phyloP scores from a whole-genome alignment of 2,888 invertebrate genomes.

The Rhyacophila evoluta region DNA sequence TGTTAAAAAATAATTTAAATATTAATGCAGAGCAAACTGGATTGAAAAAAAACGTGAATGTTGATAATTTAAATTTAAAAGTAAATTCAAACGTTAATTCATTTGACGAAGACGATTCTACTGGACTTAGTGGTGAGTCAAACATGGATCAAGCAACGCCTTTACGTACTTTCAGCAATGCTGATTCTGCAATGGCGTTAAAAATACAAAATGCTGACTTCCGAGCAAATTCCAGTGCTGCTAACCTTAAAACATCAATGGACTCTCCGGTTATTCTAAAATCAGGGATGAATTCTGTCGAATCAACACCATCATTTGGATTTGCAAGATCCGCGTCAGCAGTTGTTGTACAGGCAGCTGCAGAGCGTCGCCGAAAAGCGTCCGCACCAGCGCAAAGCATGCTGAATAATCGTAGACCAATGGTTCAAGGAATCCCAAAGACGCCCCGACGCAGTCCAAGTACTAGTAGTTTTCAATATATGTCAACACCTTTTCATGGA shows the following conservation, averaged over 20 bases:
- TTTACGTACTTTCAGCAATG: background rate
- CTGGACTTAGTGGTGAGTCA: background rate
- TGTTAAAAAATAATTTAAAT: conserved; percentile 57
- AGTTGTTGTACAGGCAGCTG: conserved; percentile 71
- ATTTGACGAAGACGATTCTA: background rate
- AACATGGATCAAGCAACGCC: background rate
- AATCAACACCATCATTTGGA: conserved; percentile 55
- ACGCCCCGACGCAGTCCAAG: conserved; percentile 79
- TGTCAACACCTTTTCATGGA: conserved; percentile 88
- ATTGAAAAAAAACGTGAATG: background rate
- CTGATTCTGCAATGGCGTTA: background rate
- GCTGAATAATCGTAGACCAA: conserved; percentile 73
- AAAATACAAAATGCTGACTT: background rate
- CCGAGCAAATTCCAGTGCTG: background rate
- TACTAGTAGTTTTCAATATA: conserved; percentile 85
- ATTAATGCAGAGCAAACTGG: background rate
- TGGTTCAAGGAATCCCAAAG: conserved; percentile 78
- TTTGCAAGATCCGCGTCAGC: conserved; percentile 80
- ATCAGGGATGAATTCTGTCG: conserved; percentile 41
- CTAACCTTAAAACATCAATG: background rate
- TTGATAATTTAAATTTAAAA: background rate
- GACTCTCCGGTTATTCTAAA: background rate
- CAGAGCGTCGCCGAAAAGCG: conserved; percentile 62
- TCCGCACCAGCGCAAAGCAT: conserved; percentile 66
- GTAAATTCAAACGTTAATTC: background rate